Percentiles rank a stretch among this genome's conserved stretches.
phyloP scores from a whole-genome alignment of 2,797 vertebrate species.

The Darevskia mixta region DNA sequence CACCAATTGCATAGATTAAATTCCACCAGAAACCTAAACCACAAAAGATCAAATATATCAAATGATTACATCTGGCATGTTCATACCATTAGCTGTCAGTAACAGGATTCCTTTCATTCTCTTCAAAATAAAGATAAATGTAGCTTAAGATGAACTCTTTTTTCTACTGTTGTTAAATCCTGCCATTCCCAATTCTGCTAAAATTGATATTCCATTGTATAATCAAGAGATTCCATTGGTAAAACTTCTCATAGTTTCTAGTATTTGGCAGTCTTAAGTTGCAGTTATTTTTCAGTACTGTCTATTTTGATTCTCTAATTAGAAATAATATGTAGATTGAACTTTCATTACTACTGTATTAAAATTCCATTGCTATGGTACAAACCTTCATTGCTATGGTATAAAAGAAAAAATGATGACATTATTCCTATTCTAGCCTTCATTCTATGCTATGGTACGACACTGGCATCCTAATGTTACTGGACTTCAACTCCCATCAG shows the following conservation, averaged over 20 bases:
- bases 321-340: constrained; percentile 23
- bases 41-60: constrained; percentile 60
- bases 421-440: not conserved
- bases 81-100: constrained; percentile 33
- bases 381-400: not conserved
- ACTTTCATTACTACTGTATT: not conserved
- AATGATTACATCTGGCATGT: constrained; percentile 53
- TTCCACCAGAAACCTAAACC: constrained; percentile 93
- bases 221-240: constrained; percentile 22
- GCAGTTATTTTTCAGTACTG: not conserved
- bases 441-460: too few relatives aligned
- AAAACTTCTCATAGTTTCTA: not conserved
- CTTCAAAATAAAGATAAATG: constrained; percentile 46
- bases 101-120: not conserved
- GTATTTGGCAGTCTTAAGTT: not conserved
- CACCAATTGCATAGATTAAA: constrained; percentile 99
- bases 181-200: constrained; percentile 15
- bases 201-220: constrained; percentile 13
- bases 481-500: not conserved
- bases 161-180: constrained; percentile 4
- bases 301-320: constrained; percentile 20
- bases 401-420: constrained; percentile 33
- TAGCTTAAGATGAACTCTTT: constrained; percentile 18
- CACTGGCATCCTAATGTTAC: too few relatives aligned
- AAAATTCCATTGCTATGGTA: not conserved